Percentiles rank a stretch among this genome's conserved stretches.
Conservation (phyloP, 2,888 invertebrate species). For the Torymus texanus region DNA sequence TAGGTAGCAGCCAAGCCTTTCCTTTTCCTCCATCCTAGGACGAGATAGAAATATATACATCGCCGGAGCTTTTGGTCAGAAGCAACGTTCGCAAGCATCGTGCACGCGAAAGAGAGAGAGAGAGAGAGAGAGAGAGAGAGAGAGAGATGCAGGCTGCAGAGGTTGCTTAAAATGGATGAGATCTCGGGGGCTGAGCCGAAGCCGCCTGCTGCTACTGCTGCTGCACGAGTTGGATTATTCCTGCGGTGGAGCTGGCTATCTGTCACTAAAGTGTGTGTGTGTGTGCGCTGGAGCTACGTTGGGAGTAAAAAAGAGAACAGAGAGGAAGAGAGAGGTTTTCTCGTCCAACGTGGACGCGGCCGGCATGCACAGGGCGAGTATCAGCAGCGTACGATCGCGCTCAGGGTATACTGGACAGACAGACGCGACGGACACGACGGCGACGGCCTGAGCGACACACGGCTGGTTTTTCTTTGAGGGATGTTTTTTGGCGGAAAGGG, state of each 20-base stretch:
- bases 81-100: not conserved
- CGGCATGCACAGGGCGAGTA: no score
- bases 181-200: conserved; percentile 52
- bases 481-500: no score
- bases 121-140: no score
- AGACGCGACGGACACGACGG: no score
- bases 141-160: not conserved
- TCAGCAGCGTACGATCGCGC: not conserved
- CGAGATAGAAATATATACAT: no score
- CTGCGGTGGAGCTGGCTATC: not conserved
- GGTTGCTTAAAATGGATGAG: conserved; percentile 61
- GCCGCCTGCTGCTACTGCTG: not conserved
- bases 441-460: no score
- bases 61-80: not conserved
- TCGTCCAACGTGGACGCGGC: no score
- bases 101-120: not conserved
- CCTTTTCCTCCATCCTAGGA: no score
- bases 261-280: conserved; percentile 5
- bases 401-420: no score
- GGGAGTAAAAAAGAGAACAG: not conserved
- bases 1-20: no score
- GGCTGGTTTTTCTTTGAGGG: no score
- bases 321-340: not conserved
- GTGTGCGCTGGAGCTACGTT: no score
- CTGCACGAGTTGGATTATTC: conserved; percentile 24